A percentile compares a stretch with the other conserved stretches of the same genome.
Evolutionary conservation across 2,888 invertebrate species (phyloP).

Genomic region (Phania funesta): DNA sequence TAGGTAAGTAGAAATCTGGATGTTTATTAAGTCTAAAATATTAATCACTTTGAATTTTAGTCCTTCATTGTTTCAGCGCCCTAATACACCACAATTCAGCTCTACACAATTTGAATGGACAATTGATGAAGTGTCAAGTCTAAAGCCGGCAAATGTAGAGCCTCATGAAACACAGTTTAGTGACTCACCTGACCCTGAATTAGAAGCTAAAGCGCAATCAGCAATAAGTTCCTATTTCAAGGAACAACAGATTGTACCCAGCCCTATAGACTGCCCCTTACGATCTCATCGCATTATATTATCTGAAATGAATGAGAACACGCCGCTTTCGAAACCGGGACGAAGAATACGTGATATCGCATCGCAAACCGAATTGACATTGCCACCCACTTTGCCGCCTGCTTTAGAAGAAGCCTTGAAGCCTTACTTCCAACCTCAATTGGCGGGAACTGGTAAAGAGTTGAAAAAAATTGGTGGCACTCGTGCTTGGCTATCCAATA

Average conservation of each 20-base stretch:
- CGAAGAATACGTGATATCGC: slow-evolving; percentile 78
- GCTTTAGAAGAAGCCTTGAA: slow-evolving; percentile 83
- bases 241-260: slow-evolving; percentile 79
- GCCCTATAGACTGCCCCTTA: slow-evolving; percentile 78
- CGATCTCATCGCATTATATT: slow-evolving; percentile 77
- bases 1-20: slow-evolving; percentile 69
- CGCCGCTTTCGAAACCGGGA: slow-evolving; percentile 74
- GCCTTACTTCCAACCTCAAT: slow-evolving; percentile 82
- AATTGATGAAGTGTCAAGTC: slow-evolving; percentile 85
- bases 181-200: slow-evolving; percentile 82
- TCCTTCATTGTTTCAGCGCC: slow-evolving; percentile 78
- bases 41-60: slow-evolving; percentile 67
- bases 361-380: slow-evolving; percentile 83
- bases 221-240: slow-evolving; percentile 82
- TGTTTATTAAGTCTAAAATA: not conserved
- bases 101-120: slow-evolving; percentile 84
- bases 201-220: slow-evolving; percentile 83
- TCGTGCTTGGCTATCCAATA: slow-evolving; percentile 10
- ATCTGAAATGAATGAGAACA: slow-evolving; percentile 72
- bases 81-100: slow-evolving; percentile 76
- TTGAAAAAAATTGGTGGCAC: slow-evolving; percentile 70
- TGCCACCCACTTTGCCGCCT: slow-evolving; percentile 82
- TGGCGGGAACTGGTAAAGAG: slow-evolving; percentile 65
- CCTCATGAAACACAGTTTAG: slow-evolving; percentile 82
- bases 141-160: slow-evolving; percentile 84